Conservation (phyloP, 2,113 vertebrate species). For the Brevimyrus niger region DNA sequence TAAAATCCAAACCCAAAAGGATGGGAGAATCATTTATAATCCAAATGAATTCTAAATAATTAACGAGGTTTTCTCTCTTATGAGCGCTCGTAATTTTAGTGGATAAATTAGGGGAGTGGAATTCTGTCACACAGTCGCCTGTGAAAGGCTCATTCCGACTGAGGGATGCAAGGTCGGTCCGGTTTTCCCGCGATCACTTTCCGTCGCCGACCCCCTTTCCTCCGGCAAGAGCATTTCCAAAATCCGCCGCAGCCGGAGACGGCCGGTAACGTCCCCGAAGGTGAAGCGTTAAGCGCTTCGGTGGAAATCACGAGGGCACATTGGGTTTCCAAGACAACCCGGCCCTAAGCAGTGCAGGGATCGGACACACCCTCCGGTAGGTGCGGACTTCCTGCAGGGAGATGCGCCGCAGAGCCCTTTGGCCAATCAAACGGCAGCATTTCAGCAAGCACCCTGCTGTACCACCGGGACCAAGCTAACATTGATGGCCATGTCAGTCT, state of each 20-base stretch:
- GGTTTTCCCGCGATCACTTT: neutral
- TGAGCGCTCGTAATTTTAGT: constrained; percentile 1
- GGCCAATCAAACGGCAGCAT: neutral
- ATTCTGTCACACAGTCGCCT: neutral
- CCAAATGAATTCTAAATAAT: constrained; percentile 14
- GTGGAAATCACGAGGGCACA: neutral
- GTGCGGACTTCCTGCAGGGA: neutral
- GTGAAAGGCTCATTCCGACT: neutral
- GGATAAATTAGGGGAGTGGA: neutral
- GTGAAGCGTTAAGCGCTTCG: neutral
- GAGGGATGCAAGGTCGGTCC: neutral
- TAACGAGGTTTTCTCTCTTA: constrained; percentile 6
- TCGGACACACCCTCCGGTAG: neutral
- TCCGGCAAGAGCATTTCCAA: neutral
- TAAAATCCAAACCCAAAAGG: neutral
- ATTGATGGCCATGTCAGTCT: neutral
- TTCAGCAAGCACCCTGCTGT: neutral
- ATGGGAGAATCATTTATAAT: constrained; percentile 16
- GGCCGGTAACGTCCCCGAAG: neutral
- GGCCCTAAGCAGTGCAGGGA: neutral
- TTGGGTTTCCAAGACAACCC: neutral
- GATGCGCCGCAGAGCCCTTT: neutral
- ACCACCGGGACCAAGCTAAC: neutral
- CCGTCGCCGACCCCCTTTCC: neutral
- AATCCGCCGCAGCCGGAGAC: neutral